Evolutionary conservation across 2,113 vertebrate species (phyloP).

Genomic region (Tachysurus vachellii): DNA sequence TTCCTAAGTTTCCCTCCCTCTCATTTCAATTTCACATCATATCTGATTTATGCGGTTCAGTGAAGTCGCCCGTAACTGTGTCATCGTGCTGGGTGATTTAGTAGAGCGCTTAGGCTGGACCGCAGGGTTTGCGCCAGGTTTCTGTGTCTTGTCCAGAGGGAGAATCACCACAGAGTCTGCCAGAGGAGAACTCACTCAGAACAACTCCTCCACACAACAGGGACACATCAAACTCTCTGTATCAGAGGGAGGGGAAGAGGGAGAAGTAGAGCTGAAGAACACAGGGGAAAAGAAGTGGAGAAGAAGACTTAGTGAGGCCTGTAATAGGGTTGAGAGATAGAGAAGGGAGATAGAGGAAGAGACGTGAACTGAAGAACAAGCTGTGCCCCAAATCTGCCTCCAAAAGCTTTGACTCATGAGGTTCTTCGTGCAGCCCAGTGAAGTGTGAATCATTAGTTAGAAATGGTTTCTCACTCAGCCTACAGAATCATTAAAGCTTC

Average conservation of each 20-base stretch:
- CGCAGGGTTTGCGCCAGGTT: conserved; percentile 27
- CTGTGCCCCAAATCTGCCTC: neutral
- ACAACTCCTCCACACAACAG: conserved; percentile 11
- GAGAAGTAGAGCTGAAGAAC: neutral
- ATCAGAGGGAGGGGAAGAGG: neutral
- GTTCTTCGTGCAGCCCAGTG: neutral
- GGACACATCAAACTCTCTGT: conserved; percentile 35
- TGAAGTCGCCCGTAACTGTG: conserved; percentile 40
- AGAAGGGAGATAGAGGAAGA: neutral
- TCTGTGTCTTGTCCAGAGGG: conserved; percentile 40
- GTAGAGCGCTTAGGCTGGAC: conserved; percentile 28
- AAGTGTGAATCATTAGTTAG: neutral
- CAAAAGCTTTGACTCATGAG: neutral
- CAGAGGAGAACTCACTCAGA: conserved; percentile 28
- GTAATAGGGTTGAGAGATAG: neutral
- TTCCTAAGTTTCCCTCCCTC: neutral
- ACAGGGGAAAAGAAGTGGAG: neutral
- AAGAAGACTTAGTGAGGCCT: conserved; percentile 10
- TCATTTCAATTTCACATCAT: conserved; percentile 33
- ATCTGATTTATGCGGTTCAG: conserved; percentile 40
- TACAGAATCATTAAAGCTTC: neutral
- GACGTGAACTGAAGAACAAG: neutral
- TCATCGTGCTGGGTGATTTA: conserved; percentile 51
- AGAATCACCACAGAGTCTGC: conserved; percentile 29
- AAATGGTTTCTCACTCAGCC: neutral